Evolutionary conservation across 2,888 invertebrate species (phyloP).

Genomic region (Pterobdella sp.): DNA sequence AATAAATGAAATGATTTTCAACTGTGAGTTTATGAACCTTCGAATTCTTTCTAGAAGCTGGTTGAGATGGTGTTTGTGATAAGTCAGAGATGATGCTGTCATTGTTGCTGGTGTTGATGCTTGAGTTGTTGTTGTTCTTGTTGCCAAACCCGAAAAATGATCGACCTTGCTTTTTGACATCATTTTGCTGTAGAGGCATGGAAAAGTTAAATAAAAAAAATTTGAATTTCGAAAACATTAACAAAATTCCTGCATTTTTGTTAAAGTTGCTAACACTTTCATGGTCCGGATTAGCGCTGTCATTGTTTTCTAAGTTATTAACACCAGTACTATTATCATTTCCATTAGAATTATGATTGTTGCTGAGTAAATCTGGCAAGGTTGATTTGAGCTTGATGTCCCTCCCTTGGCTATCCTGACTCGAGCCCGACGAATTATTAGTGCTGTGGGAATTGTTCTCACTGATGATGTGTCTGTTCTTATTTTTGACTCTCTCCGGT

Average conservation of each 20-base stretch:
- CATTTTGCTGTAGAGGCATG: not conserved
- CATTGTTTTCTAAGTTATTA: not conserved
- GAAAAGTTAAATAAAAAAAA: not conserved
- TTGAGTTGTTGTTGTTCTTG: not conserved
- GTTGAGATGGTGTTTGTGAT: not conserved
- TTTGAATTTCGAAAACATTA: not conserved
- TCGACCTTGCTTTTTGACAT: not conserved
- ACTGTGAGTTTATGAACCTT: not conserved
- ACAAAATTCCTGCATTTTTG: not conserved
- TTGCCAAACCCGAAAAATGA: not conserved
- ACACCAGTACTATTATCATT: not conserved
- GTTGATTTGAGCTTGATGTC: slow-evolving; percentile 8
- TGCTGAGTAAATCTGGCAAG: slow-evolving; percentile 16
- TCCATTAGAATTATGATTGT: not conserved
- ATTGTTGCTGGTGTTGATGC: too few species aligned
- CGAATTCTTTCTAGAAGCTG: not conserved
- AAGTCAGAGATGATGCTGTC: slow-evolving; percentile 4
- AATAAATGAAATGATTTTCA: too few species aligned
- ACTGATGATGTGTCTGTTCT: not conserved
- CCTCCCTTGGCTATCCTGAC: not conserved
- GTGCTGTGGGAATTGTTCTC: not conserved
- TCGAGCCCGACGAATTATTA: not conserved
- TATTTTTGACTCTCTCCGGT: not conserved
- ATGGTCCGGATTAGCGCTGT: not conserved
- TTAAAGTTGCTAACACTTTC: not conserved